Conservation (phyloP, 1,140 invertebrate species). For the Dendroctonus valens region DNA sequence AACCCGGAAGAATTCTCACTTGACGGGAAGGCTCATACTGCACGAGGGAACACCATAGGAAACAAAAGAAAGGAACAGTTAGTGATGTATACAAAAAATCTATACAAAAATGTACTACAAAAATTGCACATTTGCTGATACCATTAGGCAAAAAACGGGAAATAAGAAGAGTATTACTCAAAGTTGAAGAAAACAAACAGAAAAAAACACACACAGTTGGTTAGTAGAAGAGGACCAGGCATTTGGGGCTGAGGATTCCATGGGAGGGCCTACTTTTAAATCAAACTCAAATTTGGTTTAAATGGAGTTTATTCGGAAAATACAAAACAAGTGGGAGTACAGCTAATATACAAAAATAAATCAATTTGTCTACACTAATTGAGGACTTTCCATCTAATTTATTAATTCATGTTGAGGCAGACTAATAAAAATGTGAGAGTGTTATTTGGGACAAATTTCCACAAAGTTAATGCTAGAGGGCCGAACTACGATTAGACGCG, state of each 20-base stretch:
- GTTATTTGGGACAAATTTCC: no score
- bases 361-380: no score
- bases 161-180: conserved; percentile 10
- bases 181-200: conserved; percentile 17
- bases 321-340: conserved; percentile 21
- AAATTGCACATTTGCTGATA: background rate
- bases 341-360: conserved; percentile 28
- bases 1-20: conserved; percentile 48
- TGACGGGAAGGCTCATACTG: conserved; percentile 46
- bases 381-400: no score
- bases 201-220: conserved; percentile 32
- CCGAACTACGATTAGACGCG: conserved; percentile 64
- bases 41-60: conserved; percentile 27
- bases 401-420: no score
- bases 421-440: no score
- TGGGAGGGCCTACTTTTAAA: no score
- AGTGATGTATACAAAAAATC: conserved; percentile 26
- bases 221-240: conserved; percentile 27
- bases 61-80: conserved; percentile 37
- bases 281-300: background rate
- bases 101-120: conserved; percentile 4
- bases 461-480: no score
- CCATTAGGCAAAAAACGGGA: background rate
- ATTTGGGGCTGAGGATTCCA: background rate
- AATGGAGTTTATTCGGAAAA: conserved; percentile 26